Evolutionary conservation across 2,113 vertebrate species (phyloP).

Genomic region (Chloropsis hardwickii): DNA sequence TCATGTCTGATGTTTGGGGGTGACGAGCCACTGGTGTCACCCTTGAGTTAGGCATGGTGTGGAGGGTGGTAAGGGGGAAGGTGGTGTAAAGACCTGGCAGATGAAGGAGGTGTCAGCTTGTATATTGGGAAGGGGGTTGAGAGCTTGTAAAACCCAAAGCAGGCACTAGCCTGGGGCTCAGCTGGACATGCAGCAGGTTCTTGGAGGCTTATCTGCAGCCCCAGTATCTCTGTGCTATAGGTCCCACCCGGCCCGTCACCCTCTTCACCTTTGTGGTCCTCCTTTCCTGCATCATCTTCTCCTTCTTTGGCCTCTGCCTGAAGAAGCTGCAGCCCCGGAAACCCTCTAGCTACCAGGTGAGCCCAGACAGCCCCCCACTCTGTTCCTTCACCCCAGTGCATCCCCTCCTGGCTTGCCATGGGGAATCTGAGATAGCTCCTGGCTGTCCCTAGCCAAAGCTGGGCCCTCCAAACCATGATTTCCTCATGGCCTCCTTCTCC

Average conservation of each 20-base stretch:
- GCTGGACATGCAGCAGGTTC: neutral
- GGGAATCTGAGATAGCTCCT: neutral
- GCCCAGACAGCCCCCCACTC: rapidly evolving
- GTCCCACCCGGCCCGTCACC: slow-evolving; percentile 82
- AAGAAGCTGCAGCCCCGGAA: slow-evolving; percentile 80
- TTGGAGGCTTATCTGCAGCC: neutral
- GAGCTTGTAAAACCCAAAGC: neutral
- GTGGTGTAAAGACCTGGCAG: neutral
- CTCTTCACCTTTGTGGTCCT: slow-evolving; percentile 86
- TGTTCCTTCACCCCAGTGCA: neutral
- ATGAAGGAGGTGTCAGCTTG: neutral
- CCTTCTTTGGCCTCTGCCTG: slow-evolving; percentile 82
- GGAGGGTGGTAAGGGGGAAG: neutral
- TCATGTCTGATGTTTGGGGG: neutral
- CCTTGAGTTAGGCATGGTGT: neutral
- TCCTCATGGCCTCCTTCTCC: neutral
- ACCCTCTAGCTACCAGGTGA: slow-evolving; percentile 85
- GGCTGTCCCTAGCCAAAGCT: neutral
- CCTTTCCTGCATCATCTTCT: slow-evolving; percentile 77
- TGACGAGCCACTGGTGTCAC: neutral
- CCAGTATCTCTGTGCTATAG: slow-evolving; percentile 67
- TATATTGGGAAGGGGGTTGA: neutral
- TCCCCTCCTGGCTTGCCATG: neutral
- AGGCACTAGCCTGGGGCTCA: neutral
- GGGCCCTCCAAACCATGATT: rapidly evolving